Conservation (phyloP, 2,113 vertebrate genomes). For the Nycticebus coucang region DNA sequence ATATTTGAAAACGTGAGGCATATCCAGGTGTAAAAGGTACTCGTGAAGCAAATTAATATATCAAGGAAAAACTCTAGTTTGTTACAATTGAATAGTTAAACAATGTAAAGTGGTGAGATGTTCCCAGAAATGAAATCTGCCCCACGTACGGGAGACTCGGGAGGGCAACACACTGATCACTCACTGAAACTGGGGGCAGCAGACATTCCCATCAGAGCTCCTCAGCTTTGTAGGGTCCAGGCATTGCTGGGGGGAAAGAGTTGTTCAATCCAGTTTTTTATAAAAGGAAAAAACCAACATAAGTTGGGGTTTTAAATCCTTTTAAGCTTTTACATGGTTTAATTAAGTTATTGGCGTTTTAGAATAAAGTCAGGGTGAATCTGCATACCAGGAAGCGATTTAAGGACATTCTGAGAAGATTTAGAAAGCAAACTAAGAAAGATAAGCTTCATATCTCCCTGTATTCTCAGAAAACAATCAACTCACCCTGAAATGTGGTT, state of each 20-base stretch:
- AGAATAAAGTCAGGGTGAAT: neutral
- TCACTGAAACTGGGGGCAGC: neutral
- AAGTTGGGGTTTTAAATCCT: neutral
- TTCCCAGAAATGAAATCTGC: neutral
- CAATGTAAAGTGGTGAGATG: neutral
- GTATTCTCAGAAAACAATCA: neutral
- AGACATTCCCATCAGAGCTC: rapidly evolving
- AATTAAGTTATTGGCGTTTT: neutral
- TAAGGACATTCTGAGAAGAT: neutral
- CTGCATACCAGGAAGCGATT: neutral
- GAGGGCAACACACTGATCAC: rapidly evolving
- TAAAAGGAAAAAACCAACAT: neutral
- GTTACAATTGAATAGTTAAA: neutral
- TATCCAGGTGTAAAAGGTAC: neutral
- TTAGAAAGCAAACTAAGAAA: neutral
- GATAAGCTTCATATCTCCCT: neutral
- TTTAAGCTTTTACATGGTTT: neutral
- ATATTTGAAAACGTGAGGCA: neutral
- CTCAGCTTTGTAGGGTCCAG: neutral
- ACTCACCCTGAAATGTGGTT: neutral
- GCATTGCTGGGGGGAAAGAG: neutral
- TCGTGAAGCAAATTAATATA: neutral
- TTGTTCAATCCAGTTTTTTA: neutral
- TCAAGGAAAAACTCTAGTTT: neutral
- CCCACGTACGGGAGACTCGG: neutral